phyloP scores from a whole-genome alignment of 23 tunicate genomes.

The Pegea sp. region DNA sequence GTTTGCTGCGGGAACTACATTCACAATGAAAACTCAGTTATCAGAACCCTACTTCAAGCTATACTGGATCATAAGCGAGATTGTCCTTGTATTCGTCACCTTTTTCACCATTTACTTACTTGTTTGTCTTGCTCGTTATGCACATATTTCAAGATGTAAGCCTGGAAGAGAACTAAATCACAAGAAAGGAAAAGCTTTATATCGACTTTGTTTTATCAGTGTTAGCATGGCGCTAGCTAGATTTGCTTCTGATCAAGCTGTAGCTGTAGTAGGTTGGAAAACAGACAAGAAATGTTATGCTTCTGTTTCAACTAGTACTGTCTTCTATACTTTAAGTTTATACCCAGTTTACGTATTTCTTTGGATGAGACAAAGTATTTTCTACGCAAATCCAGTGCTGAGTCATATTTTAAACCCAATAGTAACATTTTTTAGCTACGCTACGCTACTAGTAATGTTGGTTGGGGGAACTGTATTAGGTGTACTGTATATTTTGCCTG shows the following conservation, averaged over 20 bases:
- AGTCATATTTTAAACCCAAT: constrained; percentile 63
- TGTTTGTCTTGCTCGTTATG: constrained; percentile 36
- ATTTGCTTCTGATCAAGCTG: constrained; percentile 40
- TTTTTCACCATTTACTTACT: constrained; percentile 35
- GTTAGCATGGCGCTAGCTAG: constrained; percentile 45
- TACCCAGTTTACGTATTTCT: constrained; percentile 67
- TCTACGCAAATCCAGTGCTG: constrained; percentile 76
- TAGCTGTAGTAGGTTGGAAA: constrained; percentile 37
- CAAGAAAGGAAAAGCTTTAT: constrained; percentile 46
- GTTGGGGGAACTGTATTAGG: constrained; percentile 30
- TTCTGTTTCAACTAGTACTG: constrained; percentile 54
- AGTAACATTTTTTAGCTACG: constrained; percentile 45
- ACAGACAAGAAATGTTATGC: constrained; percentile 19
- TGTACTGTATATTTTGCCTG: constrained; percentile 45
- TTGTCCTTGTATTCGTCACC: constrained; percentile 13
- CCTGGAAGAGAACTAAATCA: constrained; percentile 50
- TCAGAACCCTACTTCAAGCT: constrained; percentile 16
- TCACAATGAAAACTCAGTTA: too few relatives aligned
- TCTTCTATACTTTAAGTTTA: constrained; percentile 54
- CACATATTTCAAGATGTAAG: constrained; percentile 23
- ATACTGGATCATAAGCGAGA: constrained; percentile 53
- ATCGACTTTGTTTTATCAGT: constrained; percentile 34
- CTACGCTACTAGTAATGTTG: constrained; percentile 43
- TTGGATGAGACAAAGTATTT: constrained; percentile 83
- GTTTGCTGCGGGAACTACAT: too few relatives aligned